phyloP scores from a whole-genome alignment of 2,888 invertebrate species.

The Cynaeus angustus region DNA sequence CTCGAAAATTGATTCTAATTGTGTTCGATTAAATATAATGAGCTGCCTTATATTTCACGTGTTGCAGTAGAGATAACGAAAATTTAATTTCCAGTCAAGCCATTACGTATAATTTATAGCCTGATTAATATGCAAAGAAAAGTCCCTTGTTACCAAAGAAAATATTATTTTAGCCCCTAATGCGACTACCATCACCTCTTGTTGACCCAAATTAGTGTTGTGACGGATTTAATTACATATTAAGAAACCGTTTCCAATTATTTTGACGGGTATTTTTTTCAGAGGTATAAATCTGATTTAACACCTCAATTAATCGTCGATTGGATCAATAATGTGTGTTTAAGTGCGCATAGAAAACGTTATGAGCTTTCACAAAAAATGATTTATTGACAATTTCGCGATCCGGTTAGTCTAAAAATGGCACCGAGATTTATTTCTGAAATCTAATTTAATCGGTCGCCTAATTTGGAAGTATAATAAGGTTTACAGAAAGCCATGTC shows the following conservation, averaged over 20 bases:
- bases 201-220: constrained; percentile 41
- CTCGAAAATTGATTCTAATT: constrained; percentile 60
- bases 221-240: constrained; percentile 44
- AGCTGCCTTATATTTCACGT: constrained; percentile 51
- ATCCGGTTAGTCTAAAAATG: constrained; percentile 46
- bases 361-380: constrained; percentile 47
- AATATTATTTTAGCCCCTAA: constrained; percentile 23
- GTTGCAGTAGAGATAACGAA: constrained; percentile 46
- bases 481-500: constrained; percentile 15
- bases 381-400: constrained; percentile 48
- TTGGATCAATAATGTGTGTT: constrained; percentile 39
- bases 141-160: constrained; percentile 39
- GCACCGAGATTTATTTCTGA: constrained; percentile 38
- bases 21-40: constrained; percentile 57
- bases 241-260: constrained; percentile 46
- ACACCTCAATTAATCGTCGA: constrained; percentile 46
- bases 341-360: constrained; percentile 30
- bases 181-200: constrained; percentile 29
- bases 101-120: constrained; percentile 47
- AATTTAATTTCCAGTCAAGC: constrained; percentile 52
- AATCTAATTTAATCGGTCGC: constrained; percentile 44
- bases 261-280: constrained; percentile 36
- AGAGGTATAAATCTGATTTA: constrained; percentile 40
- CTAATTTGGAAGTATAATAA: constrained; percentile 49
- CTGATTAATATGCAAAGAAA: constrained; percentile 47